Percentiles rank a stretch among this genome's conserved stretches.
phyloP scores from a whole-genome alignment of 2,797 vertebrate species.

The Anguilla pacifica region DNA sequence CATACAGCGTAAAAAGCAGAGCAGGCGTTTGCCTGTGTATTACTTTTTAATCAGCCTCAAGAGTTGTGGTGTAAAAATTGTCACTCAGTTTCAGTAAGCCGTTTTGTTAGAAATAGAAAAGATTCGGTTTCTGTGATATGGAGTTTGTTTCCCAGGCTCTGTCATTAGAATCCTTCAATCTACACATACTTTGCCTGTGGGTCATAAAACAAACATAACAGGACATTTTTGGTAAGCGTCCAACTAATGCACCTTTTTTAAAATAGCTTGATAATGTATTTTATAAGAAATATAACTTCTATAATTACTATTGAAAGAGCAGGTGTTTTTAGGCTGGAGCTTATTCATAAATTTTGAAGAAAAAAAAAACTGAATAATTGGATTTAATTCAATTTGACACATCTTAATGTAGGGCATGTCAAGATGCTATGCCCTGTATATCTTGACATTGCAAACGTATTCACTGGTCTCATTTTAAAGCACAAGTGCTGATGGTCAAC shows the following conservation, averaged over 20 bases:
- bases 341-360: background rate
- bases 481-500: background rate
- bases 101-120: background rate
- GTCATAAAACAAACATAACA: background rate
- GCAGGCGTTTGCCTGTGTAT: background rate
- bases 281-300: too few relatives aligned
- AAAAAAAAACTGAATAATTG: background rate
- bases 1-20: background rate
- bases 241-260: background rate
- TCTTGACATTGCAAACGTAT: background rate
- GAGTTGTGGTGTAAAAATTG: background rate
- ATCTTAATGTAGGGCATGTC: background rate
- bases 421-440: background rate
- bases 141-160: background rate
- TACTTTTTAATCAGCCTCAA: background rate
- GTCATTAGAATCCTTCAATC: background rate
- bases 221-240: background rate
- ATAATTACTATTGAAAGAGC: slow-evolving; percentile 44
- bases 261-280: too few relatives aligned
- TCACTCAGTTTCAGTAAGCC: background rate
- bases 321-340: slow-evolving; percentile 20
- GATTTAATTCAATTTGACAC: background rate
- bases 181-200: background rate
- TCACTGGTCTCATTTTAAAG: background rate
- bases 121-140: background rate